These are phyloP conservation scores for Aramus guarauna DNA, from an alignment of 2,113 vertebrate genomes.

Conservation along the genomic window DNA sequence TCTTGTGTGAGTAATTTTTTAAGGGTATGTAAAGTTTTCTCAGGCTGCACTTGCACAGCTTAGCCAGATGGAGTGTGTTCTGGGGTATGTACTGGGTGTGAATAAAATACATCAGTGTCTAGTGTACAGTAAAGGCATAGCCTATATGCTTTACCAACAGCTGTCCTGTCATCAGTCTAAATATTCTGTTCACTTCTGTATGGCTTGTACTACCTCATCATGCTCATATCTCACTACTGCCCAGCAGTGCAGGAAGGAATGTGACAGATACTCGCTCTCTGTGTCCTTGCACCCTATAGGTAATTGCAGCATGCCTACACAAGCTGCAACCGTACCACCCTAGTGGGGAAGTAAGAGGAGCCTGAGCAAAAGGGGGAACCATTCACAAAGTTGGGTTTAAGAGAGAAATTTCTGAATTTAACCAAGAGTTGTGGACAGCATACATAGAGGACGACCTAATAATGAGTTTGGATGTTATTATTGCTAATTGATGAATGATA, in stretches of 20 bases:
- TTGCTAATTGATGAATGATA: constrained; percentile 50
- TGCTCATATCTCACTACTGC: not conserved
- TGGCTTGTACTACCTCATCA: not conserved
- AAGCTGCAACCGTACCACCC: not conserved
- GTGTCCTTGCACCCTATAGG: not conserved
- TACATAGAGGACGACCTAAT: not conserved
- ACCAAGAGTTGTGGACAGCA: not conserved
- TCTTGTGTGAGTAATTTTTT: not conserved
- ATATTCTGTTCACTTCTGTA: not conserved
- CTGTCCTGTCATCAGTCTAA: not conserved
- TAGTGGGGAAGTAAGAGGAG: not conserved
- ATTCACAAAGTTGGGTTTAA: not conserved
- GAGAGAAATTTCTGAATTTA: not conserved
- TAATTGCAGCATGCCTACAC: not conserved
- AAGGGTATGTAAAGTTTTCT: not conserved
- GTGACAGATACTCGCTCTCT: not conserved
- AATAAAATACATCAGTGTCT: not conserved
- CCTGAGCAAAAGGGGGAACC: not conserved
- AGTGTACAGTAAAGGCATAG: not conserved
- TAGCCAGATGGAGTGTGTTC: not conserved
- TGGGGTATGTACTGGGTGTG: not conserved
- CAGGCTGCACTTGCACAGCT: not conserved
- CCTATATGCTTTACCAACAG: not conserved
- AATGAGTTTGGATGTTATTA: constrained; percentile 31
- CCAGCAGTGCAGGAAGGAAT: not conserved